Conservation (phyloP, 64 coral and sea anemone genomes). For the Porites lutea region DNA sequence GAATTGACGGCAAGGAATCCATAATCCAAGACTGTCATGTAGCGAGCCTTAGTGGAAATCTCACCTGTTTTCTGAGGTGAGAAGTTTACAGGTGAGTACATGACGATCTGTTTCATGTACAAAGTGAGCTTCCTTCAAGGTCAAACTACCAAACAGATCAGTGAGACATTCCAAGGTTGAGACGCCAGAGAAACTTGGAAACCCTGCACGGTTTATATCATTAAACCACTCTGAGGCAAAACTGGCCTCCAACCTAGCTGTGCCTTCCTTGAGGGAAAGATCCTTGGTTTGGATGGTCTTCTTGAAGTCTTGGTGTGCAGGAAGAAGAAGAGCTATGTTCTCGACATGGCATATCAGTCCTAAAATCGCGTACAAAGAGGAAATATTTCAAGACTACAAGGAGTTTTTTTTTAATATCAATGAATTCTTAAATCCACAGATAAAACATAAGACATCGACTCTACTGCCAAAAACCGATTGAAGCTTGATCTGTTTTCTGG, state of each 20-base stretch:
- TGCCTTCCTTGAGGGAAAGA: constrained; percentile 37
- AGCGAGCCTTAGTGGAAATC: not conserved
- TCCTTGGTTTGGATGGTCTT: constrained; percentile 71
- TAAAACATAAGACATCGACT: too few relatives aligned
- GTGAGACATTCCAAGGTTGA: constrained; percentile 67
- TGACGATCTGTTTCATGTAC: constrained; percentile 32
- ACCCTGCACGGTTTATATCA: constrained; percentile 71
- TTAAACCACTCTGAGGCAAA: constrained; percentile 64
- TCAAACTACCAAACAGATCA: constrained; percentile 75
- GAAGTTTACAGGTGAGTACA: constrained; percentile 58
- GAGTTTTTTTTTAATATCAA: too few relatives aligned
- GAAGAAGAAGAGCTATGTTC: constrained; percentile 67
- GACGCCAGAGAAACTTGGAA: constrained; percentile 82
- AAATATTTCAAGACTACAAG: not conserved
- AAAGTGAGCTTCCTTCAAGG: constrained; percentile 65
- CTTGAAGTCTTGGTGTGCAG: constrained; percentile 44
- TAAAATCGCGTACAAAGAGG: not conserved
- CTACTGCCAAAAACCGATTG: too few relatives aligned
- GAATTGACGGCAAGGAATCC: too few relatives aligned
- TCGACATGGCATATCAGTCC: constrained; percentile 79
- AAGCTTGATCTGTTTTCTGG: too few relatives aligned
- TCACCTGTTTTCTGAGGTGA: constrained; percentile 66
- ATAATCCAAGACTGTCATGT: too few relatives aligned
- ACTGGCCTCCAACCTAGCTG: constrained; percentile 32
- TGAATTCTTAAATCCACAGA: too few relatives aligned